These are phyloP conservation scores for Argynnis bischoffii DNA, from an alignment of 2,888 invertebrate genomes.

Conservation along the genomic window DNA sequence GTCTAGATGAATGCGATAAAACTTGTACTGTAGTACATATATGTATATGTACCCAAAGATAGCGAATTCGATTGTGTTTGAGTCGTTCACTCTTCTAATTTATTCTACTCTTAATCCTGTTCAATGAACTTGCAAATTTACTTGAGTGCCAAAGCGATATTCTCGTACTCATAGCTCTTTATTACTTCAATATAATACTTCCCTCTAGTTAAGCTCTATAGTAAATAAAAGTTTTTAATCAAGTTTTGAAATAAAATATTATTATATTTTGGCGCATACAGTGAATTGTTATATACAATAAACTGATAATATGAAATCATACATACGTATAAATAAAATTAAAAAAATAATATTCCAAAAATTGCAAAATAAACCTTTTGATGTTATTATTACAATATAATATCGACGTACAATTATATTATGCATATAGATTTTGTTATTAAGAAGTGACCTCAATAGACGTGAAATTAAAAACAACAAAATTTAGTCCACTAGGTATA, in stretches of 20 bases:
- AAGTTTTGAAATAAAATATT: neutral
- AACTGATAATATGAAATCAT: no score
- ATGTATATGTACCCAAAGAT: constrained; percentile 3
- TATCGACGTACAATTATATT: no score
- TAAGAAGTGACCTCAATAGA: no score
- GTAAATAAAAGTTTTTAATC: constrained; percentile 8
- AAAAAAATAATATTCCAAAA: no score
- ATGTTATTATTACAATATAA: no score
- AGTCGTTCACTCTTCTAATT: constrained; percentile 22
- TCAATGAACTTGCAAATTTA: constrained; percentile 28
- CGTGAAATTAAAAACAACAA: no score
- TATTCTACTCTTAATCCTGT: constrained; percentile 29
- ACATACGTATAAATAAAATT: no score
- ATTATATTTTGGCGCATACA: neutral
- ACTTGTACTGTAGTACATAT: neutral
- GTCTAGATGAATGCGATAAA: constrained; percentile 10
- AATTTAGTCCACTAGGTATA: no score
- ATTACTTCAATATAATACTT: constrained; percentile 27
- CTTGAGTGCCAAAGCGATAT: constrained; percentile 24
- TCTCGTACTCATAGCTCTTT: constrained; percentile 25
- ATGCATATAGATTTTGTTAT: no score
- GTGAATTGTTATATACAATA: no score
- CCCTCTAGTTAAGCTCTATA: constrained; percentile 20
- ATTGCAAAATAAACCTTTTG: no score
- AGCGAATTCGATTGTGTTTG: constrained; percentile 13